Percentiles rank a stretch among this genome's conserved stretches.
Evolutionary conservation across 2,797 vertebrate species (phyloP).

Genomic region (Rhodeus uyekii): DNA sequence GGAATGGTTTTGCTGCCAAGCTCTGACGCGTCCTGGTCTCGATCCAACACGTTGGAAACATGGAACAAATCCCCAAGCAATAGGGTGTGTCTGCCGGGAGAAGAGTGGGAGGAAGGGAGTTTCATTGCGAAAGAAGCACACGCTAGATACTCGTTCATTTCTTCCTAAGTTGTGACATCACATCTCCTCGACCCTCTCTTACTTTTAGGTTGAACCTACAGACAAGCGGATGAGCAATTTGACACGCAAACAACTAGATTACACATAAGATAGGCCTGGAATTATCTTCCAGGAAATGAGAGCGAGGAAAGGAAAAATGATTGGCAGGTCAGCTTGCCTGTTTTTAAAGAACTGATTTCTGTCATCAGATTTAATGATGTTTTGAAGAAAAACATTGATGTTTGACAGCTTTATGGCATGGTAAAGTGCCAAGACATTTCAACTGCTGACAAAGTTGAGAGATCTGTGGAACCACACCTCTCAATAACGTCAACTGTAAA

Average conservation of each 20-base stretch:
- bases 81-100: conserved; percentile 34
- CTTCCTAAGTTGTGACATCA: conserved; percentile 18
- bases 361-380: background rate
- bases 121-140: conserved; percentile 40
- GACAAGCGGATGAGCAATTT: conserved; percentile 10
- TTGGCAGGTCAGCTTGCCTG: background rate
- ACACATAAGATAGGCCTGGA: background rate
- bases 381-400: background rate
- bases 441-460: background rate
- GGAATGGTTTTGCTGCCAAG: conserved; percentile 4
- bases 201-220: background rate
- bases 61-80: conserved; percentile 30
- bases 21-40: background rate
- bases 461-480: conserved; percentile 16
- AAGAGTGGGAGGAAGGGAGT: conserved; percentile 6
- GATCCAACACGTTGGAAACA: conserved; percentile 2
- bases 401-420: background rate
- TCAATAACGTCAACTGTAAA: too few species aligned
- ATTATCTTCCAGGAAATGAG: conserved; percentile 42
- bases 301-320: conserved; percentile 1
- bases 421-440: conserved; percentile 17
- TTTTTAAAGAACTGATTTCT: background rate
- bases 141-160: conserved; percentile 9
- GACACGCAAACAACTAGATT: background rate
- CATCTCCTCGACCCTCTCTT: background rate